phyloP scores from a whole-genome alignment of 2,113 vertebrate species.

The Ascaphus truei region DNA sequence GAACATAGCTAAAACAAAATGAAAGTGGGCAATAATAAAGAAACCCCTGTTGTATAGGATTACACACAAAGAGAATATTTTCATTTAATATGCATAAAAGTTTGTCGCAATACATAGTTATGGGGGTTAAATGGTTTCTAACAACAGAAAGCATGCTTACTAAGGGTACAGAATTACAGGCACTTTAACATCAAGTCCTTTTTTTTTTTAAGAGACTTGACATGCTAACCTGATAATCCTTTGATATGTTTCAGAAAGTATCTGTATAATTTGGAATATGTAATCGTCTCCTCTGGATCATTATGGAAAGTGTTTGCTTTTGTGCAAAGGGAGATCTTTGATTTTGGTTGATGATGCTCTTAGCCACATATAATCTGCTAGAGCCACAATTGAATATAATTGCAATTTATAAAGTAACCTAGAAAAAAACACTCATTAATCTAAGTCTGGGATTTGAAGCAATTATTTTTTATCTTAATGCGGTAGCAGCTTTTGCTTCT shows the following conservation, averaged over 20 bases:
- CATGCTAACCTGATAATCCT: conserved; percentile 37
- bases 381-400: conserved; percentile 26
- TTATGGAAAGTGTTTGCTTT: conserved; percentile 40
- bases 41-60: no score
- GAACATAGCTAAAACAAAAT: no score
- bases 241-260: conserved; percentile 18
- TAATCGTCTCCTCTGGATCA: conserved; percentile 40
- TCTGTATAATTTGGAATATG: conserved; percentile 13
- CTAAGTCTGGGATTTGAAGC: conserved; percentile 34
- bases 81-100: no score
- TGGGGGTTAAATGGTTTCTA: no score
- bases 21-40: no score
- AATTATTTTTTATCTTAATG: conserved; percentile 39
- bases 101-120: no score
- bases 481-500: conserved; percentile 41
- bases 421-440: conserved; percentile 26
- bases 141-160: background rate
- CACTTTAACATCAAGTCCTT: conserved; percentile 27
- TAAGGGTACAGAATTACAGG: background rate
- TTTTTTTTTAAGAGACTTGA: conserved; percentile 19
- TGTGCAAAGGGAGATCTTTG: conserved; percentile 40
- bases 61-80: no score
- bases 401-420: conserved; percentile 40
- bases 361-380: conserved; percentile 41
- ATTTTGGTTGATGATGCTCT: conserved; percentile 38